Evolutionary conservation across 2,797 vertebrate genomes (phyloP), one percentile per base, ranked within the genome.

Genomic region (Karalla daura): DNA sequence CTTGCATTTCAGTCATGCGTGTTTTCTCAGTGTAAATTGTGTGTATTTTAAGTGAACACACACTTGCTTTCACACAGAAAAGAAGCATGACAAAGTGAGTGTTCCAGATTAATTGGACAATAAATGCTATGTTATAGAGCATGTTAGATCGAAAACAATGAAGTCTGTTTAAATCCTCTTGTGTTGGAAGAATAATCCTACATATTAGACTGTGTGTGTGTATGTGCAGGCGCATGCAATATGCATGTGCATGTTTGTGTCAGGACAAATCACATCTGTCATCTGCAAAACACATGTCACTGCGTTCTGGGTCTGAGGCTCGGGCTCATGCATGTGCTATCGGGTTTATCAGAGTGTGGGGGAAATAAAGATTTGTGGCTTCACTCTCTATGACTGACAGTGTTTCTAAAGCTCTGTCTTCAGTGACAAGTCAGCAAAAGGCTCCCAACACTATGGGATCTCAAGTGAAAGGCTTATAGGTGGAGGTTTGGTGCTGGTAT

Each of bases 141-240:
- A 72, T 79, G 78, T 88, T 79, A 70, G 74, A 78, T 67, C 63
- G 80, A 70, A 79, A 76, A 27, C 77, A 86, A 83, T 81, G 47
- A 77, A 78, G 74, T 71, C 17, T 84, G 85, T 64, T 81, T 23
- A 77, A 92, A 92, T 92, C 88, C 86, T 80, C 73, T 71, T 86
- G 64, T 58, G 35, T 72, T 69, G 51, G 71, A 51, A 70, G n/a
- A 84, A 74, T 91, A 91, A 92, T 92, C 89, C 70, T n/a, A 20
- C 43, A 52, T 28, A 14, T 15, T 18, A 21, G 41, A 50, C n/a
- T 62, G 13, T 10, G 18, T 15, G 33, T 32, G 14, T n/a, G 45
- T 18, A 40, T 37, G 24, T 27, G 46, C 6, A 1, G n/a, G 33
- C 2, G 10, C 0, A 1, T 43, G 20, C n/a, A n/a, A n/a, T 13